These are phyloP conservation scores for Heptranchias perlo DNA, from an alignment of 2,113 vertebrate genomes.

Conservation along the genomic window DNA sequence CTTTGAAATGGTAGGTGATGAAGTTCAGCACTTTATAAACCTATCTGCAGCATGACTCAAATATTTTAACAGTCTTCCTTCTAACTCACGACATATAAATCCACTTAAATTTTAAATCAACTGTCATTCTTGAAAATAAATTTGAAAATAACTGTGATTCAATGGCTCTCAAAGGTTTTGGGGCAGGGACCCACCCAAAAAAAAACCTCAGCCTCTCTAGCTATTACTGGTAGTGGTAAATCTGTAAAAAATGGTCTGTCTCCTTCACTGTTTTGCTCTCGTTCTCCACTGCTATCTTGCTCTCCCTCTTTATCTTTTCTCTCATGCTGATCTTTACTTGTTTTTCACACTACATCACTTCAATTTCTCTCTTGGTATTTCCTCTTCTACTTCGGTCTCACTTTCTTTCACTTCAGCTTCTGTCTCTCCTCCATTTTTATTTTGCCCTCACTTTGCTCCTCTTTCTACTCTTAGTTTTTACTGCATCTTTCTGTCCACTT, in stretches of 20 bases:
- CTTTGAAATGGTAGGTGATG: too few relatives aligned
- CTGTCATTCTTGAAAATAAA: too few relatives aligned
- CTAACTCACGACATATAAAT: too few relatives aligned
- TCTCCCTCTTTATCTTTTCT: not conserved
- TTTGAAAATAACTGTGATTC: too few relatives aligned
- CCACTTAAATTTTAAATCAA: too few relatives aligned
- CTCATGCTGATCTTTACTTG: not conserved
- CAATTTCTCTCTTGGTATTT: not conserved
- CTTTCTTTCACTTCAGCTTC: not conserved
- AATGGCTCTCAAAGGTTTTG: too few relatives aligned
- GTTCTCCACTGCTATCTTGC: not conserved
- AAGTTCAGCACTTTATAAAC: too few relatives aligned
- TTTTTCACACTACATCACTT: not conserved
- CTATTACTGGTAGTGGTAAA: not conserved
- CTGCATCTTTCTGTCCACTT: not conserved
- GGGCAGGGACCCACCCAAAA: not conserved
- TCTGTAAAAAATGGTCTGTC: not conserved
- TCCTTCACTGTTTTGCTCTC: not conserved
- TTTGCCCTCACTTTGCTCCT: not conserved
- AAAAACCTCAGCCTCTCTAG: too few relatives aligned
- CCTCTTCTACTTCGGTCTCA: not conserved
- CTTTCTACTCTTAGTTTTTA: not conserved
- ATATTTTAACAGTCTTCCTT: too few relatives aligned
- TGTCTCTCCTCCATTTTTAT: not conserved
- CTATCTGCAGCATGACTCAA: too few relatives aligned